Percentiles rank a stretch among this genome's conserved stretches.
Evolutionary conservation across 2,113 vertebrate genomes (phyloP).

Genomic region (Sphaerodactylus townsendi): DNA sequence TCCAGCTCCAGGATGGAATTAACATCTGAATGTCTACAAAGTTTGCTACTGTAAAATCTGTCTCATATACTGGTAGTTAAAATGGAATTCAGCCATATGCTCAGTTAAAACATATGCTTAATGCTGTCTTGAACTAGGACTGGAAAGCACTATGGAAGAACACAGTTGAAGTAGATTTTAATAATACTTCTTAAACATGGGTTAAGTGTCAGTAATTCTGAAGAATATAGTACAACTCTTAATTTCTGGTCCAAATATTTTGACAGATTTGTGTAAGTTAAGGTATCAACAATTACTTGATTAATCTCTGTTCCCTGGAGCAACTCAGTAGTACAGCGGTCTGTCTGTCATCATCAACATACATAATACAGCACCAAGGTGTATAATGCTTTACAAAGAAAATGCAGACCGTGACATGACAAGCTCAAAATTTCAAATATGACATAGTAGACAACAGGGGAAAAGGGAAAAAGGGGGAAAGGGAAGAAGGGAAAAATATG

Average conservation of each 20-base stretch:
- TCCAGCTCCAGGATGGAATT: not conserved
- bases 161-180: not conserved
- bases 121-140: not conserved
- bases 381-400: too few relatives aligned
- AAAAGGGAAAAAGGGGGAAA: not conserved
- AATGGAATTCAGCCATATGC: not conserved
- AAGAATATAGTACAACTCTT: not conserved
- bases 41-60: not conserved
- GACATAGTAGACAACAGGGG: not conserved
- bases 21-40: not conserved
- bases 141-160: not conserved
- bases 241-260: not conserved
- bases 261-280: not conserved
- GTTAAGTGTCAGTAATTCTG: not conserved
- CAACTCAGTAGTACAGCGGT: not conserved
- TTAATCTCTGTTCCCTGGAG: not conserved
- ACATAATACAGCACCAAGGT: too few relatives aligned
- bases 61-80: not conserved
- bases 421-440: not conserved
- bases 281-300: not conserved
- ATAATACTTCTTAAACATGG: too few relatives aligned
- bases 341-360: too few relatives aligned
- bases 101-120: not conserved
- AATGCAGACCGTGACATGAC: not conserved
- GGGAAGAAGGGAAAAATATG: not conserved